Percentiles rank a stretch among this genome's conserved stretches.
phyloP scores from a whole-genome alignment of 2,888 invertebrate genomes.

The Nebria salina region DNA sequence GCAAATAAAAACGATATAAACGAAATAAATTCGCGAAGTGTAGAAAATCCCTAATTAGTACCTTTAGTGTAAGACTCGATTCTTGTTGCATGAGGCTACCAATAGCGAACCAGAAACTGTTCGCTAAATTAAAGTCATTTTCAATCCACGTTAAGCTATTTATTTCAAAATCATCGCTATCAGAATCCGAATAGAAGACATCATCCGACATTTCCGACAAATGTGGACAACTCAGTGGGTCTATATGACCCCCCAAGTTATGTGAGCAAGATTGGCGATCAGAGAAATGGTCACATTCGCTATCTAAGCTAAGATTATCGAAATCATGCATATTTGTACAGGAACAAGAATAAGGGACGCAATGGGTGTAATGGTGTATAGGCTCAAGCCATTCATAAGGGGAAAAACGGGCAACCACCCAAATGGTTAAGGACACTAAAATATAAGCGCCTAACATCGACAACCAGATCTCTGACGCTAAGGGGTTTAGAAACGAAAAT shows the following conservation, averaged over 20 bases:
- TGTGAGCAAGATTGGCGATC: no score
- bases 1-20: no score
- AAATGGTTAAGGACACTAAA: constrained; percentile 81
- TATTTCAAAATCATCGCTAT: constrained; percentile 36
- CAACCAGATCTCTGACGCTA: constrained; percentile 87
- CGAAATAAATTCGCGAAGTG: no score
- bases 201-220: not conserved
- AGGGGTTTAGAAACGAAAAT: constrained; percentile 87
- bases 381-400: constrained; percentile 83
- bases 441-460: constrained; percentile 82
- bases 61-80: constrained; percentile 92
- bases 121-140: constrained; percentile 85
- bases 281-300: no score
- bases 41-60: constrained; percentile 57
- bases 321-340: constrained; percentile 44
- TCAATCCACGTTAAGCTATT: constrained; percentile 62
- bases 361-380: constrained; percentile 67
- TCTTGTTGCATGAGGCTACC: constrained; percentile 96
- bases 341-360: constrained; percentile 53
- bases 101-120: constrained; percentile 97
- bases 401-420: constrained; percentile 85
- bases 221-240: not conserved
- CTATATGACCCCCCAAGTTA: not conserved
- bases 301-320: constrained; percentile 16
- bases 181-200: constrained; percentile 25